Conservation (phyloP, 1,140 invertebrate species). For the Pachypeltis micranthus region DNA sequence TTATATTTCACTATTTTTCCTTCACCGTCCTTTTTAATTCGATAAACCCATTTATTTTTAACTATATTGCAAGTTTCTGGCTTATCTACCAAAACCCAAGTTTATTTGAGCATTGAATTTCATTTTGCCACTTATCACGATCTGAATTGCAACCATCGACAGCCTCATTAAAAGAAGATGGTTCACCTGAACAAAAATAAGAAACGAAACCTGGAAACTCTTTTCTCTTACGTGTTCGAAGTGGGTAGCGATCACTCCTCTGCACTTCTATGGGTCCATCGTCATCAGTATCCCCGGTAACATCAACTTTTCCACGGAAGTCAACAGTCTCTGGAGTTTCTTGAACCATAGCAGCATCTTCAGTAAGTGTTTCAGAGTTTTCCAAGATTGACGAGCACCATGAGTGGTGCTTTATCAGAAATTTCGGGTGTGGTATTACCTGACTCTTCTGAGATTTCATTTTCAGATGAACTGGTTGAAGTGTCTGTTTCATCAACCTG, state of each 20-base stretch:
- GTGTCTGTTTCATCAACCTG: background rate
- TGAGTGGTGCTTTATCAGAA: background rate
- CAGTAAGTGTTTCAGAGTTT: background rate
- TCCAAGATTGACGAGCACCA: background rate
- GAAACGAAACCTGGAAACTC: background rate
- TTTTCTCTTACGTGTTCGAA: background rate
- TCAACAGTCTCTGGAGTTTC: background rate
- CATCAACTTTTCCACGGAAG: background rate
- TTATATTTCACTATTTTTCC: background rate
- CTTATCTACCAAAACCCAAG: background rate
- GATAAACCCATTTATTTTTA: background rate
- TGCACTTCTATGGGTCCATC: background rate
- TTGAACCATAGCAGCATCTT: background rate
- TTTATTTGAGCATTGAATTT: background rate
- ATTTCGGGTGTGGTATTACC: background rate
- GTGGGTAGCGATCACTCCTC: background rate
- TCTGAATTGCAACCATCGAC: too few species aligned
- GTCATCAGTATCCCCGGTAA: background rate
- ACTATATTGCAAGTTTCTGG: background rate
- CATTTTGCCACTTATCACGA: background rate
- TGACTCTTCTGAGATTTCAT: background rate
- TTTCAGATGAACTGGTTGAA: background rate
- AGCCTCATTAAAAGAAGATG: too few species aligned
- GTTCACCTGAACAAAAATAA: too few species aligned
- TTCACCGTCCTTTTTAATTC: background rate